Evolutionary conservation across 2,113 vertebrate species (phyloP).

Genomic region (Oreocharis arfaki): DNA sequence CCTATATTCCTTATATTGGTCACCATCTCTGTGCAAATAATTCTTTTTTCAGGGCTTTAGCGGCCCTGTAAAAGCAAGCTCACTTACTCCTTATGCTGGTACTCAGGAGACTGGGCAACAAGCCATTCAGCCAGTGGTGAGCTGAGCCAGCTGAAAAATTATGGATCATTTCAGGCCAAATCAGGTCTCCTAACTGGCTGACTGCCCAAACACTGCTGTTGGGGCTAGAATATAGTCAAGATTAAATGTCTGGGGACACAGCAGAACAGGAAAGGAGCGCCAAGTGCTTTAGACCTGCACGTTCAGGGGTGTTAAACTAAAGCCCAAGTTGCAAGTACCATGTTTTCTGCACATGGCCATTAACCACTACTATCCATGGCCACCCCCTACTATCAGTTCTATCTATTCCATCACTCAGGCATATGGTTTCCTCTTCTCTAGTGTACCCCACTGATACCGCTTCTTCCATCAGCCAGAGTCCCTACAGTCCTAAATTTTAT

Average conservation of each 20-base stretch:
- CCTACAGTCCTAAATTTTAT: not conserved
- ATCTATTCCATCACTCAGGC: not conserved
- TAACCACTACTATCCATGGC: not conserved
- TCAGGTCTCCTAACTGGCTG: not conserved
- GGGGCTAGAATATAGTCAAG: not conserved
- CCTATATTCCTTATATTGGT: not conserved
- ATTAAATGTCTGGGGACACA: not conserved
- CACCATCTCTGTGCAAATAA: not conserved
- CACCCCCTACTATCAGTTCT: not conserved
- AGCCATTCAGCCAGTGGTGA: not conserved
- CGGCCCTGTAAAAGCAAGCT: not conserved
- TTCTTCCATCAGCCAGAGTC: not conserved
- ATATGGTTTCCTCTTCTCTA: not conserved
- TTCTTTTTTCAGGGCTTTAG: not conserved
- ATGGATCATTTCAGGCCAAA: conserved; percentile 3
- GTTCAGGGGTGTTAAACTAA: not conserved
- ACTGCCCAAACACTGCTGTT: not conserved
- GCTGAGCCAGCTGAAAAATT: conserved; percentile 10
- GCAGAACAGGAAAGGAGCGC: not conserved
- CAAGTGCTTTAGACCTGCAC: not conserved
- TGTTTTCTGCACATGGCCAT: not conserved
- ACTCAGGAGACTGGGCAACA: not conserved
- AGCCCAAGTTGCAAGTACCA: not conserved
- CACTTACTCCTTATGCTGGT: not conserved
- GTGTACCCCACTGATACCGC: not conserved